phyloP scores from a whole-genome alignment of 2,888 invertebrate species.

The Venusia cambrica region DNA sequence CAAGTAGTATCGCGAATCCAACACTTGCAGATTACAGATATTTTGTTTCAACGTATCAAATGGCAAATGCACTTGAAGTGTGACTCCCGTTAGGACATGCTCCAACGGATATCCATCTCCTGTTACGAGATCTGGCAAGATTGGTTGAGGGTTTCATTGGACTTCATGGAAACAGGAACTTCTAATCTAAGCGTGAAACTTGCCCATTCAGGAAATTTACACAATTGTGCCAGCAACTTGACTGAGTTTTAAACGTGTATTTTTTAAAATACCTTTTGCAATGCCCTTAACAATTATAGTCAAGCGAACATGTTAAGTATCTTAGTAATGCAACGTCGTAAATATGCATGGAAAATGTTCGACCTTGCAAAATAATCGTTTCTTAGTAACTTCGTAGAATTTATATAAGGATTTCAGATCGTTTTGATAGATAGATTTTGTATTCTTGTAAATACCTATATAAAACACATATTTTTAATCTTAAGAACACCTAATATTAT shows the following conservation, averaged over 20 bases:
- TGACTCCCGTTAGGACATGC: constrained; percentile 70
- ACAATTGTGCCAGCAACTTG: background rate
- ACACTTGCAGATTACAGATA: constrained; percentile 42
- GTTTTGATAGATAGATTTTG: too few species aligned
- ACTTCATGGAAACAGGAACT: constrained; percentile 13
- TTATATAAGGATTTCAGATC: background rate
- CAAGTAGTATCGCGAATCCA: constrained; percentile 23
- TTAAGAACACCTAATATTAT: too few species aligned
- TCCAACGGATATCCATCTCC: constrained; percentile 61
- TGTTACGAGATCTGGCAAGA: constrained; percentile 47
- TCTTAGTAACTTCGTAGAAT: constrained; percentile 32
- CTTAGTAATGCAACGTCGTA: constrained; percentile 26
- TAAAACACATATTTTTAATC: too few species aligned
- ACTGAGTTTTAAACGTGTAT: too few species aligned
- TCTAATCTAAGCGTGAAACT: constrained; percentile 11
- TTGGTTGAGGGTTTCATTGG: constrained; percentile 19
- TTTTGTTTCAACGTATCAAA: constrained; percentile 61
- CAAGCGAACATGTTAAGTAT: constrained; percentile 29
- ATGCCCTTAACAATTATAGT: constrained; percentile 19
- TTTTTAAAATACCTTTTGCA: too few species aligned
- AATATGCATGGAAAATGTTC: constrained; percentile 37
- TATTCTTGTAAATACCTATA: too few species aligned
- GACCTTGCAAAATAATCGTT: constrained; percentile 37
- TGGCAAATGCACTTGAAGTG: constrained; percentile 64
- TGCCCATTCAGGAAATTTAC: constrained; percentile 7